phyloP scores from a whole-genome alignment of 2,888 invertebrate genomes.

The Dioctria linearis region DNA sequence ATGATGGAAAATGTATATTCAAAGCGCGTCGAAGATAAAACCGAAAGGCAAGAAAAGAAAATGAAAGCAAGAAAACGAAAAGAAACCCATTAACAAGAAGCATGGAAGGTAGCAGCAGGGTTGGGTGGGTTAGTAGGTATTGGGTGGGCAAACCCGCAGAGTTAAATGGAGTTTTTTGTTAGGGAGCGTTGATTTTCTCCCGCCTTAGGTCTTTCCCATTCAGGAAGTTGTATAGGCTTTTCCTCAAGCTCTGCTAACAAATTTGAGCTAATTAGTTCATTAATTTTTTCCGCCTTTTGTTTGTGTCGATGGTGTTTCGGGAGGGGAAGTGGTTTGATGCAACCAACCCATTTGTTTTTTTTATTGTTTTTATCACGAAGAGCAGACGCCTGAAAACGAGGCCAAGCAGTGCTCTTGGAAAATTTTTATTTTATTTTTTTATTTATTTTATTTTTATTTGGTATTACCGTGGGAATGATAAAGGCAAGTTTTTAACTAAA shows the following conservation, averaged over 20 bases:
- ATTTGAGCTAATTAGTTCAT: constrained; percentile 42
- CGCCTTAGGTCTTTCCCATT: background rate
- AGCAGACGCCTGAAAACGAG: background rate
- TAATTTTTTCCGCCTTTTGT: constrained; percentile 16
- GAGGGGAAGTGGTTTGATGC: background rate
- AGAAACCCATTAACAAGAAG: constrained; percentile 17
- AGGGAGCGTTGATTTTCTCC: background rate
- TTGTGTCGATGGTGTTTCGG: background rate
- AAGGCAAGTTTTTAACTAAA: constrained; percentile 6
- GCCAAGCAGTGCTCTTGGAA: constrained; percentile 17
- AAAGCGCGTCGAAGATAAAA: constrained; percentile 29
- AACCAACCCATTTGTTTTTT: background rate
- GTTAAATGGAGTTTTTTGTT: background rate
- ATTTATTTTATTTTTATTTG: too few relatives aligned
- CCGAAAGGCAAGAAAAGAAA: background rate
- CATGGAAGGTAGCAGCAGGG: background rate
- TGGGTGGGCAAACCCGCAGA: background rate
- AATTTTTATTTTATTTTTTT: background rate
- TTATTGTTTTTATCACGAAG: constrained; percentile 21
- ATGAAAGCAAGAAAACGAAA: background rate
- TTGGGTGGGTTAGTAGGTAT: too few relatives aligned
- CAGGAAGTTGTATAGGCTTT: constrained; percentile 5
- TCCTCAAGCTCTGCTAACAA: constrained; percentile 22
- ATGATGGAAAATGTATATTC: background rate
- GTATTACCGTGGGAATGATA: constrained; percentile 1